Evolutionary conservation across 1,140 invertebrate genomes (phyloP), one percentile per base, ranked within the genome.

Genomic region (Apolygus lucorum): DNA sequence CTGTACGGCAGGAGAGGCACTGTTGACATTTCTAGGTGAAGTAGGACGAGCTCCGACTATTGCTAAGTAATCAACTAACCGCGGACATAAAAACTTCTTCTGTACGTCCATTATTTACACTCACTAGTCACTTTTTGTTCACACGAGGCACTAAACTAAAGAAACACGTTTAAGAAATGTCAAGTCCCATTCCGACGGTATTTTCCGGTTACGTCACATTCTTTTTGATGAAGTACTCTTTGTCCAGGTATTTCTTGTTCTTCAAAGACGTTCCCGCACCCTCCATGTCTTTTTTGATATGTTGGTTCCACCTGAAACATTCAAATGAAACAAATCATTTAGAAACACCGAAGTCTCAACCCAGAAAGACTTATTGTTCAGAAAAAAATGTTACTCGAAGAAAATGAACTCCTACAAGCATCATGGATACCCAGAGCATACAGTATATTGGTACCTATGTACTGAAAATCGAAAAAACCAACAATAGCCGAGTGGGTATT

Each of bases 11-110:
- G 86, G 85, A 68, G 80, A 80, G 68, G 84, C 83, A 72, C 83
- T 82, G 28, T 68, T 70, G 24, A 65, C 25, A 76, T 88, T 82
- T 78, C 84, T 76, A 81, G 87, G 79, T 71, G 84, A 81, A 67
- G 85, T 85, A 70, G 88, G 85, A 69, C 91, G 85, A 24, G 89
- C 90, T 72, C 96, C 96, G 71, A 98, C 95, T 73, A 99, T 94
- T 71, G 95, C 91, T 78, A 99, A 84, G 81, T 99, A 99, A 84
- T 99, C 97, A 77, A 92, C 88, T 76, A 93, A 80, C 72, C 90
- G 86, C 74, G 90, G 90, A 78, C 90, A 93, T 74, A 92, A 78
- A 76, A 88, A 89, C 77, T 90, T 89, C 77, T 88, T 89, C 78
- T 91, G 89, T 77, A 86, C 81, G 77, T 89, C 87, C 79, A 81